phyloP scores from a whole-genome alignment of 1,140 invertebrate genomes.

The Diabrotica undecimpunctata region DNA sequence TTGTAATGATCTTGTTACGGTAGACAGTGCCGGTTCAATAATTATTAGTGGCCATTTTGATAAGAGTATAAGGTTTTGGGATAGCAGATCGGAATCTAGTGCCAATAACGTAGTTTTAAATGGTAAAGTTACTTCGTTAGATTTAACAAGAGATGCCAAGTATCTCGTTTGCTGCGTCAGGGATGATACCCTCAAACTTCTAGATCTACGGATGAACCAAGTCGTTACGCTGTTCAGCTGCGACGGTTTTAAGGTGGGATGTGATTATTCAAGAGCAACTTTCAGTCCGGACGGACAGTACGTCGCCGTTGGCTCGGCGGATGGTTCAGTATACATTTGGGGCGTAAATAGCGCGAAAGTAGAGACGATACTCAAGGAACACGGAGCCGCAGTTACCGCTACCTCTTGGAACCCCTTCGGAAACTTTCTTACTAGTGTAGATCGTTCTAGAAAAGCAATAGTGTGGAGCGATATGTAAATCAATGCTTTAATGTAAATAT shows the following conservation, averaged over 20 bases:
- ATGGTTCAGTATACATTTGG: conserved; percentile 92
- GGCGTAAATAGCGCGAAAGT: conserved; percentile 73
- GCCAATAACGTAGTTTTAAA: conserved; percentile 82
- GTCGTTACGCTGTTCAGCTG: conserved; percentile 87
- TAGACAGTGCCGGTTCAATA: conserved; percentile 80
- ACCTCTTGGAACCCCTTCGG: conserved; percentile 90
- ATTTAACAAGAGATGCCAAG: conserved; percentile 86
- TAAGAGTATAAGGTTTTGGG: conserved; percentile 95
- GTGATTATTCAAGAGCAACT: conserved; percentile 87
- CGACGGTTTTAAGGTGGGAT: conserved; percentile 91
- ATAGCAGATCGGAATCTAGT: conserved; percentile 76
- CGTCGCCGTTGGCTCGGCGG: conserved; percentile 83
- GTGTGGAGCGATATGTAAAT: conserved; percentile 67
- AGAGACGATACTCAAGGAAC: conserved; percentile 82
- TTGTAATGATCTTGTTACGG: conserved; percentile 92
- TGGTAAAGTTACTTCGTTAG: conserved; percentile 93
- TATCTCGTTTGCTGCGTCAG: conserved; percentile 86
- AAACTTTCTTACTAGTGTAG: conserved; percentile 80
- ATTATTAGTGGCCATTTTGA: conserved; percentile 98
- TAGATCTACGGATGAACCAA: conserved; percentile 92
- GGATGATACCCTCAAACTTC: conserved; percentile 90
- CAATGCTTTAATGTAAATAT: background rate
- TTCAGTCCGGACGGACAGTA: conserved; percentile 89
- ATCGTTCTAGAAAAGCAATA: conserved; percentile 77
- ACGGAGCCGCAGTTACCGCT: conserved; percentile 81